Conservation (phyloP, 2,113 vertebrate species). For the Campylorhamphus procurvoides region DNA sequence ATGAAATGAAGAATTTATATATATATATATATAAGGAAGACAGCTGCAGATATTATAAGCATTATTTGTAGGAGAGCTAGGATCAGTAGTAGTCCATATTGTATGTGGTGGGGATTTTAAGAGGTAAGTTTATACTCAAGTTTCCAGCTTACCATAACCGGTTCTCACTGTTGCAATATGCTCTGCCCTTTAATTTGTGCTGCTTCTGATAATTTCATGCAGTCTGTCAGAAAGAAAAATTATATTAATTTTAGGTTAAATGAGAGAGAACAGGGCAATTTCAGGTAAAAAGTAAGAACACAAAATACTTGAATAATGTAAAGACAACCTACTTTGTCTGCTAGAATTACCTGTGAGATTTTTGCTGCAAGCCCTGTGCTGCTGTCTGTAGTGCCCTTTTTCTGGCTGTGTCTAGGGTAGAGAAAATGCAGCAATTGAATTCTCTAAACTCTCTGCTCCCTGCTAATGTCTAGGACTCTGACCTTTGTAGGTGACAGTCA, state of each 20-base stretch:
- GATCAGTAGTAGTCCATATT: background rate
- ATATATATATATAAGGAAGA: background rate
- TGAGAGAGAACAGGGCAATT: background rate
- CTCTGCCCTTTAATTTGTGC: background rate
- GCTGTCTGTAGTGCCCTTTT: background rate
- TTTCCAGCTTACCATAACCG: background rate
- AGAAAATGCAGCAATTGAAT: background rate
- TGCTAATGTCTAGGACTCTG: background rate
- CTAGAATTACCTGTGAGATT: background rate
- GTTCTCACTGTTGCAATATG: background rate
- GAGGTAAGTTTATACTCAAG: background rate
- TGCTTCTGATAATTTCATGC: background rate
- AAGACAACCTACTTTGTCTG: background rate
- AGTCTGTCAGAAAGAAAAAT: background rate
- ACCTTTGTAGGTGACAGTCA: slow-evolving; percentile 12
- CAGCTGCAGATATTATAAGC: background rate
- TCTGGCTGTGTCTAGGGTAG: background rate
- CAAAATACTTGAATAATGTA: background rate
- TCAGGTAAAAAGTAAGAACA: background rate
- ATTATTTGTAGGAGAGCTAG: background rate
- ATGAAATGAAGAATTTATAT: background rate
- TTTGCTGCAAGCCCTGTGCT: background rate
- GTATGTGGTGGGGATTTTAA: background rate
- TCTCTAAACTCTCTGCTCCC: background rate
- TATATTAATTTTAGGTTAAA: slow-evolving; percentile 13